Base-by-base conservation (phyloP, 2,113 vertebrate species). In the Amazona guildingii region DNA sequence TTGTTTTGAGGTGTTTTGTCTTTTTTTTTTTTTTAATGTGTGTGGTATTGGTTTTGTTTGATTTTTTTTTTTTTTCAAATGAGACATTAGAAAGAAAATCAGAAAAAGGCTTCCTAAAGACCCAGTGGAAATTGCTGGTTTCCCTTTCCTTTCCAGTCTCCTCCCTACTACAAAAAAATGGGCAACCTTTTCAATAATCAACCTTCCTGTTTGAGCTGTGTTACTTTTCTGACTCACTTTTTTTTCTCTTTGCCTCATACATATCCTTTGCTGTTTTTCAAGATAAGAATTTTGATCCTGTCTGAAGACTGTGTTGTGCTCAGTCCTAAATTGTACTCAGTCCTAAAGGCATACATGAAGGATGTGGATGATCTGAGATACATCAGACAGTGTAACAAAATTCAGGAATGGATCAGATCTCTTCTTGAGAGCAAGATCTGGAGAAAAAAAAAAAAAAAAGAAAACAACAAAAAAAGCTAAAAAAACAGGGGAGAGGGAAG, bases 401-500 rank as follows among this genome's bases (percentile, higher is more conserved):
- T 66, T 3, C 39, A 94, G 61, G 78, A 62, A 67, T 31, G 0
- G 13, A 54, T 5, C 8, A 49, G 23, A 49, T 49, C 23, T 24
- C 48, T 24, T 24, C 4, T 24, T 49, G 23, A 49, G 23, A 24
- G 48, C 23, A 24, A 49, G 16, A 54, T 5, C 7, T 51, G 25
- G 21, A 20, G 4, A 29, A 31, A 54, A 54, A 54, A 54, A 54
- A 54, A 52, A 28, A 52, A 10, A 16, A 10, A 52, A 28, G 37
- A 37, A 37, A 37, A 37, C 37, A 37, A 37, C 37, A 54, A 54
- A 52, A 28, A 52, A 28, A 25, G 15, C 9, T 52, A 37, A 29
- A n/a, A 57, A 54, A 31, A 4, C 6, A 54, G 17, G 6, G 5
- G 10, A 8, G 1, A 0, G 0, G 11, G 4, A 5, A 54, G 52